phyloP scores from a whole-genome alignment of 2,113 vertebrate species.

The Hipposideros armiger region DNA sequence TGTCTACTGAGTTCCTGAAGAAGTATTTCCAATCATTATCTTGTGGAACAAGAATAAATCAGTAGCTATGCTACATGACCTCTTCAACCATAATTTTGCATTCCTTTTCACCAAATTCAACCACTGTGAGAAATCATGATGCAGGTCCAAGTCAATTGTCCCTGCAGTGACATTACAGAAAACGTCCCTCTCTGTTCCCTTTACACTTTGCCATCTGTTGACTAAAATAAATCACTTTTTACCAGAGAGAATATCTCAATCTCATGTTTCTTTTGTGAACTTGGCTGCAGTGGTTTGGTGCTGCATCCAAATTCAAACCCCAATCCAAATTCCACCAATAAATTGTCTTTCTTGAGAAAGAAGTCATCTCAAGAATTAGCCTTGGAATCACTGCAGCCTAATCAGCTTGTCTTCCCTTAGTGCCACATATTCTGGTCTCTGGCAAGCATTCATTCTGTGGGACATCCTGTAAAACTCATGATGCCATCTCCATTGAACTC shows the following conservation, averaged over 20 bases:
- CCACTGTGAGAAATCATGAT: background rate
- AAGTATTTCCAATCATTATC: background rate
- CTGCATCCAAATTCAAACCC: conserved; percentile 35
- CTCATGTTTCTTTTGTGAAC: conserved; percentile 59
- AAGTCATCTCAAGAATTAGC: conserved; percentile 58
- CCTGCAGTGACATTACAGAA: conserved; percentile 6
- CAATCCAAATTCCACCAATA: background rate
- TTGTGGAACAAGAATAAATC: background rate
- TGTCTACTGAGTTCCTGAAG: background rate
- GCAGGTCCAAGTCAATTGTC: background rate
- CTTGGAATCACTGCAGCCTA: conserved; percentile 56
- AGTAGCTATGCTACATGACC: background rate
- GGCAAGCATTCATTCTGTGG: conserved; percentile 71
- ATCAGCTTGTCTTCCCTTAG: conserved; percentile 26
- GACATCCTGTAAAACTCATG: conserved; percentile 59
- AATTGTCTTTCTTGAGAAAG: background rate
- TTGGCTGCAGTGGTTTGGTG: conserved; percentile 48
- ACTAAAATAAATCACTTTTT: conserved; percentile 44
- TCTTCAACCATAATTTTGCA: background rate
- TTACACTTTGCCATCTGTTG: conserved; percentile 44
- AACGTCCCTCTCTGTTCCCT: background rate
- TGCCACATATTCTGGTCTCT: background rate
- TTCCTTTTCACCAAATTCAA: background rate
- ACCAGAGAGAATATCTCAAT: background rate
- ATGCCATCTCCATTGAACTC: conserved; percentile 69